Conservation (phyloP, 2,888 invertebrate species). For the Hypomecis atomaria region DNA sequence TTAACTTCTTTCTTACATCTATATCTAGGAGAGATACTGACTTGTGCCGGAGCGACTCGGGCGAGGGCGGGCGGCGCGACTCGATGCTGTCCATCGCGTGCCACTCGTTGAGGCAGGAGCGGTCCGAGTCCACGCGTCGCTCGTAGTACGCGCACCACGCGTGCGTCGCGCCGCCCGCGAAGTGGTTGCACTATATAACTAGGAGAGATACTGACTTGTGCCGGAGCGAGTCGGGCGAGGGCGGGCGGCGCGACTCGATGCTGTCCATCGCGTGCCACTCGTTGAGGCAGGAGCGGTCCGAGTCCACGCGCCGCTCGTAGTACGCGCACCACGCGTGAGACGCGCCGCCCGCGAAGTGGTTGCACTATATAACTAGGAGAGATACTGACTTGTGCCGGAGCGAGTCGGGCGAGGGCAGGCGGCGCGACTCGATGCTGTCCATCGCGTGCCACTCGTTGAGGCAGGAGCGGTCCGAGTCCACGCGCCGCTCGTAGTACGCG, state of each 20-base stretch:
- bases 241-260: conserved; percentile 95
- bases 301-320: conserved; percentile 95
- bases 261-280: conserved; percentile 99
- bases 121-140: conserved; percentile 93
- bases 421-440: conserved; percentile 95
- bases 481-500: conserved; percentile 93
- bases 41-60: conserved; percentile 94
- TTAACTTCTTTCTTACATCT: too few species aligned
- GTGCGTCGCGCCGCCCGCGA: conserved; percentile 94
- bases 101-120: conserved; percentile 98
- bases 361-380: too few species aligned
- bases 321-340: conserved; percentile 97
- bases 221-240: conserved; percentile 95
- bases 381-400: conserved; percentile 90
- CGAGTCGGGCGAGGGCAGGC: conserved; percentile 96
- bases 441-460: conserved; percentile 99
- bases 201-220: conserved; percentile 88
- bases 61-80: conserved; percentile 95
- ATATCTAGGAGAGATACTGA: conserved; percentile 67
- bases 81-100: conserved; percentile 97
- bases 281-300: conserved; percentile 96
- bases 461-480: conserved; percentile 95
- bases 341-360: conserved; percentile 94
- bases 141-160: conserved; percentile 97
- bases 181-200: conserved; percentile 96